A percentile compares a stretch with the other conserved stretches of the same genome.
Evolutionary conservation across 2,888 invertebrate species (phyloP).

Genomic region (Ormyrus thymus): DNA sequence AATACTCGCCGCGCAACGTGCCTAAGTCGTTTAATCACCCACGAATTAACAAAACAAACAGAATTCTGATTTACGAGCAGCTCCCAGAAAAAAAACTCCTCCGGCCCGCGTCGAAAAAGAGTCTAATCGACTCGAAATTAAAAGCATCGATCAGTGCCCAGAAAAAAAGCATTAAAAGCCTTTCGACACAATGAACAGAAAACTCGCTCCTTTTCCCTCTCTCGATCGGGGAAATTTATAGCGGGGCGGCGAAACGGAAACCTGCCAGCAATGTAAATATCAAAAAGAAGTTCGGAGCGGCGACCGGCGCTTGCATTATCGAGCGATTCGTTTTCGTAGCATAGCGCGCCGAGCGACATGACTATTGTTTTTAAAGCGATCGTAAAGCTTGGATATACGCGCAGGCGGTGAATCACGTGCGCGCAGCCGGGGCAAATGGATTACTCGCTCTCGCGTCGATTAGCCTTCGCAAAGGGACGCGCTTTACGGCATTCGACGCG

Average conservation of each 20-base stretch:
- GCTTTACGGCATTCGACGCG: not conserved
- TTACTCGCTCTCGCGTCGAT: constrained; percentile 2
- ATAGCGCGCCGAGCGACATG: not conserved
- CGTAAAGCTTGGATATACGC: not conserved
- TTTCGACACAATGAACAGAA: no score
- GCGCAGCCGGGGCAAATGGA: constrained; percentile 11
- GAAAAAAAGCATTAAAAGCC: no score
- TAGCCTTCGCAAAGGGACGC: constrained; percentile 2
- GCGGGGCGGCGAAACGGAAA: not conserved
- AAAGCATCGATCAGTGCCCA: no score
- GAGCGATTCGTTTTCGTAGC: not conserved
- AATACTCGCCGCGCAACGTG: no score
- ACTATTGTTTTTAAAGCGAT: no score
- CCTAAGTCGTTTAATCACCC: no score
- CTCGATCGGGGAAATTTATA: not conserved
- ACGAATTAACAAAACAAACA: no score
- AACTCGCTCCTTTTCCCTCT: no score
- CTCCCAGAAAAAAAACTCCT: no score
- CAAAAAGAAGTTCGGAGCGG: not conserved
- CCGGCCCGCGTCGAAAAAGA: no score
- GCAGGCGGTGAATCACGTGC: not conserved
- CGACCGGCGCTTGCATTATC: not conserved
- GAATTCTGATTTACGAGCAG: no score
- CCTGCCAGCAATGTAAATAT: not conserved
- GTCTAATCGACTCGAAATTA: no score